These are phyloP conservation scores for Nemoura dubitans DNA, from an alignment of 2,888 invertebrate genomes.

Conservation along the genomic window DNA sequence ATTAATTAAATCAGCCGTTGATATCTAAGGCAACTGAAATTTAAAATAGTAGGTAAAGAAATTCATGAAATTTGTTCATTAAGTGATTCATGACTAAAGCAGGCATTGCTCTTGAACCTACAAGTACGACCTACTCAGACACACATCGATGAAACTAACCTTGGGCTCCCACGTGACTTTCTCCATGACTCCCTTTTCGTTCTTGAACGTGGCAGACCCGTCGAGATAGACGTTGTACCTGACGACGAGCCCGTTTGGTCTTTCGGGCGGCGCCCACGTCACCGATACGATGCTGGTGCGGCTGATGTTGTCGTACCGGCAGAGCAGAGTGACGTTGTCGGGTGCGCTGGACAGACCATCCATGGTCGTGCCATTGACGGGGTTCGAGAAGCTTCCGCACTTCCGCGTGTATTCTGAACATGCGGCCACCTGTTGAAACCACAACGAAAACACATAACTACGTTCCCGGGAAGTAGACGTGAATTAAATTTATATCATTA, in stretches of 20 bases:
- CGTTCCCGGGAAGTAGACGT: too few species aligned
- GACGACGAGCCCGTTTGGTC: slow-evolving; percentile 80
- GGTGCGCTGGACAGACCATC: slow-evolving; percentile 84
- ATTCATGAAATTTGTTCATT: too few species aligned
- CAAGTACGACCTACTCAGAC: too few species aligned
- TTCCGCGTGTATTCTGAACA: slow-evolving; percentile 80
- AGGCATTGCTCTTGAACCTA: too few species aligned
- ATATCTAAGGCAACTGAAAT: too few species aligned
- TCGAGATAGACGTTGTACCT: slow-evolving; percentile 73
- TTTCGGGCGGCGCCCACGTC: slow-evolving; percentile 76
- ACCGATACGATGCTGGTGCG: slow-evolving; percentile 71
- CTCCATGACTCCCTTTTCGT: slow-evolving; percentile 63
- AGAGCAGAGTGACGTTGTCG: slow-evolving; percentile 72
- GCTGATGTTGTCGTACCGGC: slow-evolving; percentile 70
- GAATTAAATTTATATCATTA: too few species aligned
- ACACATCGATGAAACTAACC: neutral
- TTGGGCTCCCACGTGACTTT: slow-evolving; percentile 67
- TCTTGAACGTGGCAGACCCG: slow-evolving; percentile 66
- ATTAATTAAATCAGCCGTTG: too few species aligned
- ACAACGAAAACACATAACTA: too few species aligned
- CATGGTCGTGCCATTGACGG: slow-evolving; percentile 82
- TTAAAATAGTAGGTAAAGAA: too few species aligned
- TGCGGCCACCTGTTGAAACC: slow-evolving; percentile 67
- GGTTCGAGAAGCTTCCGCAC: slow-evolving; percentile 81
- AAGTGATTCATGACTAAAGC: too few species aligned